Evolutionary conservation across 2,113 vertebrate genomes (phyloP), one percentile per base, ranked within the genome.

Genomic region (Hassar affinis): DNA sequence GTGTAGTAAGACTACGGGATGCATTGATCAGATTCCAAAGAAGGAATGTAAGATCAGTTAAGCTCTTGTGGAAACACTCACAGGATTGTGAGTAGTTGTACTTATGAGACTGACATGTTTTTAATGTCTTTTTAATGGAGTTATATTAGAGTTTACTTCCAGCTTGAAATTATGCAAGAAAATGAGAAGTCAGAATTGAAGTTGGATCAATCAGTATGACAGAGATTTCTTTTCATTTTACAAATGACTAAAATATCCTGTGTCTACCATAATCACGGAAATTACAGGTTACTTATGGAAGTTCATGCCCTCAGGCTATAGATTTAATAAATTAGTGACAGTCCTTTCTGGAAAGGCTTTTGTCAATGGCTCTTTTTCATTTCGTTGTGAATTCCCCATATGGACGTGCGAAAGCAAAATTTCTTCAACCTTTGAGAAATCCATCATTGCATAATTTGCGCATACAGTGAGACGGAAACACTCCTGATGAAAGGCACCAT

Each of bases 391-490:
- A 17, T 72, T 72, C 12, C 69, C 42, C 45, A 49, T 49, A n/a
- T 49, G 69, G 18, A 80, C 42, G 35, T 6, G n/a, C 22, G 56
- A 75, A 64, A 77, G 72, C 30, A 4, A 42, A 52, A 66, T 35
- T 64, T 66, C 30, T n/a, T 14, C 17, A 75, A 25, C 30, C 42
- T 30, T 11, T 69, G 35, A 57, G 8, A 84, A 5, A 35, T 57
- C 82, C 74, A 17, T 52, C n/a, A 68, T 78, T 84, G 75, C 82
- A 78, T 30, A 84, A 84, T 38, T 59, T 69, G 33, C 49, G 0
- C 38, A 27, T 62, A 9, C 2, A 20, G 30, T 20, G 1, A n/a
- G 20, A 77, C 11, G 22, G 47, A 83, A 66, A 83, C n/a, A 6
- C 27, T 64, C 33, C 10, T 78, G 51, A 10, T 45, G 72, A 78